Evolutionary conservation across 2,888 invertebrate species (phyloP), one percentile per base, ranked within the genome.

Genomic region (Thera obeliscata): DNA sequence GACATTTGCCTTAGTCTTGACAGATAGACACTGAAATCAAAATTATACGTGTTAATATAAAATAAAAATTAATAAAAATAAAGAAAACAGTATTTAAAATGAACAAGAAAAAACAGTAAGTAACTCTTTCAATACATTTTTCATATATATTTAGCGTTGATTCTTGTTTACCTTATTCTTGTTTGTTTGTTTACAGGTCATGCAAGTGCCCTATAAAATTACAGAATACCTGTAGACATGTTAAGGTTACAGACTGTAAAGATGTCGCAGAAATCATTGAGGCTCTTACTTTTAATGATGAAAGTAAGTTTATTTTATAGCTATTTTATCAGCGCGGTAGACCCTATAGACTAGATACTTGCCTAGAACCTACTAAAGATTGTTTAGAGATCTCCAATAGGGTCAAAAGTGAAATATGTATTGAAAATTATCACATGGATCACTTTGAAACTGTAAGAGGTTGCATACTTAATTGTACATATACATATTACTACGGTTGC

Each of bases 201-300:
- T 90, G 88, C 73, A 83, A 81, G 58, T 92, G 92, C 69, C 84
- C 87, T 38, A 71, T 76, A n/a, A 79, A 78, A 58, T 54, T 78
- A 58, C 79, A 80, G 64, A 76, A 77, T 62, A 61, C 73, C 43
- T 85, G 86, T 70, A 84, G 80, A 75, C 76, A 76, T 67, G 61
- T 62, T 0, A 85, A 78, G 71, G 72, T 73, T 35, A 77, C 80
- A 0, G 84, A 87, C 35, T 86, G 87, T 64, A 86, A 81, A 79
- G 83, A 90, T 83, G 84, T 91, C 2, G 76, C 76, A 1, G 89
- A 91, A 69, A 87, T 92, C 61, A 82, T 90, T 61, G 82, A 86
- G 63, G 90, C 90, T 49, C 87, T 92, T 8, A 83, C 81, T 5
- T 83, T 72, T 66, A 81, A 87, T 46, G 81, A 84, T 41, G 81